Conservation (phyloP, 2,113 vertebrate genomes). For the Anser cygnoides region DNA sequence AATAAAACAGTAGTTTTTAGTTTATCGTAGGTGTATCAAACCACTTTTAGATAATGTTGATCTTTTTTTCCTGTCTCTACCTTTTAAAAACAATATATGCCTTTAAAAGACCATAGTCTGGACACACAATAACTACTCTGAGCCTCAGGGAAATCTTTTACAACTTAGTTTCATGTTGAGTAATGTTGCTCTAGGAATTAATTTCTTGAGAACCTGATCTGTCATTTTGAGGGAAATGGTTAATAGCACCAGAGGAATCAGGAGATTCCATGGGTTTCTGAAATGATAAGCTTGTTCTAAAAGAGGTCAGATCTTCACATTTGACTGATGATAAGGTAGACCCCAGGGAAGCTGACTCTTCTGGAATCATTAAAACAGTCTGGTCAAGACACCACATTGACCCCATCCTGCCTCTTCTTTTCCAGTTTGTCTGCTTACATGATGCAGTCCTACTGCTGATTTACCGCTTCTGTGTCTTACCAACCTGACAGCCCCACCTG, state of each 20-base stretch:
- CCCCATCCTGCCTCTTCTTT: background rate
- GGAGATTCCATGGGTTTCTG: background rate
- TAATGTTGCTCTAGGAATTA: background rate
- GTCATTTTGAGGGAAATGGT: background rate
- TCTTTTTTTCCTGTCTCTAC: background rate
- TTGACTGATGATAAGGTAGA: background rate
- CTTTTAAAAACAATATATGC: background rate
- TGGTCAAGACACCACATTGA: background rate
- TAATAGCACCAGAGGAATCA: background rate
- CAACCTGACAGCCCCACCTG: background rate
- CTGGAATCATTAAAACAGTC: background rate
- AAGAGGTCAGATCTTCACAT: background rate
- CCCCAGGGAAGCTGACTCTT: background rate
- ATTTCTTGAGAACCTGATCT: background rate
- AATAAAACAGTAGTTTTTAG: background rate
- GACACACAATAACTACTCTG: background rate
- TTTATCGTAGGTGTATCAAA: background rate
- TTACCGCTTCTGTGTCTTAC: background rate
- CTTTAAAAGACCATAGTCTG: background rate
- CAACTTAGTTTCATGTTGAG: background rate
- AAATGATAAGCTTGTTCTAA: background rate
- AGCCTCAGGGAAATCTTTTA: background rate
- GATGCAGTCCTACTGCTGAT: background rate
- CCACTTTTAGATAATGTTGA: background rate
- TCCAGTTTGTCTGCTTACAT: background rate